Evolutionary conservation across 1,140 invertebrate genomes (phyloP).

Genomic region (Lethocerus indicus): DNA sequence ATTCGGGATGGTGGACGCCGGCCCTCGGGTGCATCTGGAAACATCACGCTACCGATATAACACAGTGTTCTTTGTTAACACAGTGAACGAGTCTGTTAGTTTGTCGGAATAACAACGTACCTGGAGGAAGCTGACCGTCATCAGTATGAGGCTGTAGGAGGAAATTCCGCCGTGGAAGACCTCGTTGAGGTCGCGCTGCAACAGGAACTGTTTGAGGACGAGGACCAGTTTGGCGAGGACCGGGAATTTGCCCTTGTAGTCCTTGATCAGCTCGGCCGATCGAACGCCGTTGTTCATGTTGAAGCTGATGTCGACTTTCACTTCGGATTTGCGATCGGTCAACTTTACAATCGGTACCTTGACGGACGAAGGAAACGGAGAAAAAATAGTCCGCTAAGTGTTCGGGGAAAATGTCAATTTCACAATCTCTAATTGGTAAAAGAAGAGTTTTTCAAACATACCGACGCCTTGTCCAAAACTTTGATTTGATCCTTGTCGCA

Average conservation of each 20-base stretch:
- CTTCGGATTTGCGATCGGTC: conserved; percentile 84
- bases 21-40: conserved; percentile 53
- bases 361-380: conserved; percentile 11
- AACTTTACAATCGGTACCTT: conserved; percentile 91
- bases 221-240: conserved; percentile 84
- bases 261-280: conserved; percentile 88
- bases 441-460: no score
- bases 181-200: conserved; percentile 95
- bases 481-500: conserved; percentile 77
- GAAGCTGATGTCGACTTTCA: conserved; percentile 94
- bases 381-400: not conserved
- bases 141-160: conserved; percentile 94
- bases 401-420: not conserved
- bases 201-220: conserved; percentile 93
- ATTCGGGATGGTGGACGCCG: conserved; percentile 37
- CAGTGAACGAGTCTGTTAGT: not conserved
- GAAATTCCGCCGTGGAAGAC: conserved; percentile 98
- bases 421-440: no score
- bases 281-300: conserved; percentile 93
- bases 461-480: conserved; percentile 91
- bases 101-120: conserved; percentile 25
- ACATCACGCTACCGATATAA: not conserved
- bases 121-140: conserved; percentile 96
- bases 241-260: conserved; percentile 62
- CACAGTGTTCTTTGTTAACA: not conserved